Conservation (phyloP, 2,113 vertebrate genomes). For the Balaeniceps rex region DNA sequence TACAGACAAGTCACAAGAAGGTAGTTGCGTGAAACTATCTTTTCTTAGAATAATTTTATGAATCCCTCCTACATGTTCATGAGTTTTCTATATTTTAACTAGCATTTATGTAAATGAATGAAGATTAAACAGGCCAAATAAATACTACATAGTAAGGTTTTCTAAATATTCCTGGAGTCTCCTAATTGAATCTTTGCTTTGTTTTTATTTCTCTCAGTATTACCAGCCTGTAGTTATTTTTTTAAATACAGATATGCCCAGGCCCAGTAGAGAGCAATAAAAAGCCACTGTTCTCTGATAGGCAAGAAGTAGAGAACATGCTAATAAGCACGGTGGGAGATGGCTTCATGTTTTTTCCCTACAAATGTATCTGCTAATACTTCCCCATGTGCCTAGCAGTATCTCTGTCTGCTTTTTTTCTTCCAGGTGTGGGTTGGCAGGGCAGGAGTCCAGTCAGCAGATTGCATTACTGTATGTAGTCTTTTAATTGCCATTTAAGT, state of each 20-base stretch:
- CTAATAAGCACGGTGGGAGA: neutral
- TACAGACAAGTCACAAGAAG: neutral
- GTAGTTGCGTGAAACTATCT: accelerated
- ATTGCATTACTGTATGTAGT: neutral
- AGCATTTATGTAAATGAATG: neutral
- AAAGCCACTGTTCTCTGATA: neutral
- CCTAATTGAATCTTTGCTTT: neutral
- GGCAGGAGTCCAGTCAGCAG: neutral
- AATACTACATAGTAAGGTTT: neutral
- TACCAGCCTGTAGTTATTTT: neutral
- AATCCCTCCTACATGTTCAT: neutral
- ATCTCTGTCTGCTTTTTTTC: neutral
- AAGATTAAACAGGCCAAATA: neutral
- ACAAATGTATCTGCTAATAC: neutral
- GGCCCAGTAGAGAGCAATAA: neutral
- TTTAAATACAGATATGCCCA: neutral
- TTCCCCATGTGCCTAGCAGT: neutral
- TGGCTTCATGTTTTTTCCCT: neutral
- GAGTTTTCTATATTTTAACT: neutral
- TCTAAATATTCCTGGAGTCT: neutral
- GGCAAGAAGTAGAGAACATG: neutral
- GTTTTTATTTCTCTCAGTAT: neutral
- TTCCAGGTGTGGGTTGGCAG: neutral
- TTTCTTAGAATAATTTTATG: neutral
- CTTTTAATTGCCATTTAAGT: neutral